Conservation (phyloP, 2,797 vertebrate genomes). For the Clarias pachynema region DNA sequence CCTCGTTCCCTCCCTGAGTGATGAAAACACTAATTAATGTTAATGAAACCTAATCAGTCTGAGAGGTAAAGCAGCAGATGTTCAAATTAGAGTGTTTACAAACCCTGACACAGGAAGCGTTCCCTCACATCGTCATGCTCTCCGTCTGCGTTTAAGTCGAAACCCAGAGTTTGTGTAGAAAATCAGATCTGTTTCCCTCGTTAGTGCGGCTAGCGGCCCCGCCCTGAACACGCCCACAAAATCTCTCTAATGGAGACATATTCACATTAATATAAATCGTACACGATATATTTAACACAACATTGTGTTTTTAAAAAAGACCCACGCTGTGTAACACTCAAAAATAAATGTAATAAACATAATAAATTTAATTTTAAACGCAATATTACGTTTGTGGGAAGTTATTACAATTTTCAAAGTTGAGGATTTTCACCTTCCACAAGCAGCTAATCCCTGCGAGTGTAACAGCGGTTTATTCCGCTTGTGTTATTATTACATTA, state of each 20-base stretch:
- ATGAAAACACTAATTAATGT: conserved; percentile 23
- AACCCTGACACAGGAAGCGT: background rate
- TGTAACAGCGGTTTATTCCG: too few species aligned
- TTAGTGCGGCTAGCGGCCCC: background rate
- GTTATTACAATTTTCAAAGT: too few species aligned
- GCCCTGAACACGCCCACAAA: background rate
- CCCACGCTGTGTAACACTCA: too few species aligned
- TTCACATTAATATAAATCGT: too few species aligned
- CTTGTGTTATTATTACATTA: too few species aligned
- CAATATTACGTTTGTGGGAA: too few species aligned
- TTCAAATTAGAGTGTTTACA: conserved; percentile 27
- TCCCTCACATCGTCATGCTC: background rate
- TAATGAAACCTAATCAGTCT: conserved; percentile 17
- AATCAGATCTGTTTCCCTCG: background rate
- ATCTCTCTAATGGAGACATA: too few species aligned
- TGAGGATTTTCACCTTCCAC: too few species aligned
- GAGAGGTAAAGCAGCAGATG: conserved; percentile 27
- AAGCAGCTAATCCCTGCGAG: too few species aligned
- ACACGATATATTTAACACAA: background rate
- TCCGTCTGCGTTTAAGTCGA: background rate
- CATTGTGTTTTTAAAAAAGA: background rate
- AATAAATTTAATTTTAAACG: too few species aligned
- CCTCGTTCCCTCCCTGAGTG: background rate
- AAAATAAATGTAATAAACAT: too few species aligned
- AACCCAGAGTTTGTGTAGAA: background rate